A percentile compares a stretch with the other conserved stretches of the same genome.
Conservation (phyloP, 2,888 invertebrate species). For the Dione vanillae region DNA sequence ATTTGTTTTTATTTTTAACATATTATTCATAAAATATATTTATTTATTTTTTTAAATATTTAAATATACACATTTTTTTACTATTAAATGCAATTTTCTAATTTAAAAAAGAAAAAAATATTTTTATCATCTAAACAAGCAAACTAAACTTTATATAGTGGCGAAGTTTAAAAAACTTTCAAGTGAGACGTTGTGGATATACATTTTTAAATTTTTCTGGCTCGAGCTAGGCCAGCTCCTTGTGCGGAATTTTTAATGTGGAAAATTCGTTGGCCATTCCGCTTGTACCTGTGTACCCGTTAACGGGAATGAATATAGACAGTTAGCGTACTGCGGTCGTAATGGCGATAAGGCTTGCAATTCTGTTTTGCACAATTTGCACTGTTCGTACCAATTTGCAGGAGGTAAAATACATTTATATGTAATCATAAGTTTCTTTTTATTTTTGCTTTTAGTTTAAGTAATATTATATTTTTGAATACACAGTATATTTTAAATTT, state of each 20-base stretch:
- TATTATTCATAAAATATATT: no score
- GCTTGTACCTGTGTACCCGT: slow-evolving; percentile 46
- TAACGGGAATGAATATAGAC: slow-evolving; percentile 62
- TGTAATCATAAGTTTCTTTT: neutral
- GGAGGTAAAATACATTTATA: slow-evolving; percentile 57
- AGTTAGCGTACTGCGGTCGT: slow-evolving; percentile 60
- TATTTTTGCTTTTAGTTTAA: neutral
- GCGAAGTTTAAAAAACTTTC: slow-evolving; percentile 32
- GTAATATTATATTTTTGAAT: no score
- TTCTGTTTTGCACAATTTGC: slow-evolving; percentile 52
- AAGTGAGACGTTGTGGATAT: slow-evolving; percentile 44
- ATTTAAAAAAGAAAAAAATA: no score
- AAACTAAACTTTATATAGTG: slow-evolving; percentile 12
- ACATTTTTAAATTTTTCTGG: slow-evolving; percentile 50
- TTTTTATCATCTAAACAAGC: neutral
- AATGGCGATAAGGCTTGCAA: slow-evolving; percentile 56
- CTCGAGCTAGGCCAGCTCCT: slow-evolving; percentile 57
- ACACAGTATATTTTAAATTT: no score
- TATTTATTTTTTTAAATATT: no score
- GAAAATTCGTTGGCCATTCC: slow-evolving; percentile 51
- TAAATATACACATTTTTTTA: no score
- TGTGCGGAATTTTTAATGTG: slow-evolving; percentile 50
- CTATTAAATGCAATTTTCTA: no score
- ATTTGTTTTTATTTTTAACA: no score
- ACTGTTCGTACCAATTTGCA: slow-evolving; percentile 33